Evolutionary conservation across 2,888 invertebrate species (phyloP).

Genomic region (Ceratothoa steindachneri): DNA sequence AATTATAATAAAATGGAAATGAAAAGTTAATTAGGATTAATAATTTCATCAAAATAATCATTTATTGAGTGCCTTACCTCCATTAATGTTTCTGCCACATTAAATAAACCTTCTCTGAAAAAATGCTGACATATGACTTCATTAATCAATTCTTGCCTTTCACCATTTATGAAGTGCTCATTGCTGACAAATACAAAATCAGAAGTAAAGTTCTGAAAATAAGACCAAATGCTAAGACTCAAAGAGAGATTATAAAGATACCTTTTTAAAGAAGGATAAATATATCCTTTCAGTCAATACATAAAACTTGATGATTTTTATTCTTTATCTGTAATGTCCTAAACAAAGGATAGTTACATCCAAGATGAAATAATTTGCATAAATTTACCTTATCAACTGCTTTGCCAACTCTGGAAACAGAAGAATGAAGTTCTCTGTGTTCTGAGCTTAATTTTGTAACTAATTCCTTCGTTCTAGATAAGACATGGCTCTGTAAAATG

Average conservation of each 20-base stretch:
- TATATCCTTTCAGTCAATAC: too few species aligned
- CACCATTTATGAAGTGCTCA: conserved; percentile 71
- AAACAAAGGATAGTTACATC: too few species aligned
- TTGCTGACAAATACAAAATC: conserved; percentile 85
- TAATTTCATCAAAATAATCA: too few species aligned
- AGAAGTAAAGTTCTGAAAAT: conserved; percentile 72
- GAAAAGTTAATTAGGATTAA: too few species aligned
- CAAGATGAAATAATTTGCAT: too few species aligned
- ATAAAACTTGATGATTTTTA: too few species aligned
- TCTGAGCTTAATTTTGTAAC: conserved; percentile 78
- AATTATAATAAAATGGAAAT: too few species aligned
- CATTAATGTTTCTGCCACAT: conserved; percentile 78
- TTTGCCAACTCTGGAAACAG: conserved; percentile 89
- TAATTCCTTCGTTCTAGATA: conserved; percentile 74
- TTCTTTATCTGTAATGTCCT: too few species aligned
- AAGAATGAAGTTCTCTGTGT: conserved; percentile 72
- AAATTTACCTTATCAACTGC: conserved; percentile 74
- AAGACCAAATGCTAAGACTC: too few species aligned
- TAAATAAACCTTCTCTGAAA: conserved; percentile 87
- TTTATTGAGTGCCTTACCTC: too few species aligned
- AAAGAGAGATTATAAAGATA: too few species aligned
- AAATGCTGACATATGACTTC: conserved; percentile 93
- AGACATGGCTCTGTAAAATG: conserved; percentile 67
- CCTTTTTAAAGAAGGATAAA: too few species aligned
- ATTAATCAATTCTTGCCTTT: conserved; percentile 63